phyloP scores from a whole-genome alignment of 2,888 invertebrate genomes.

The Chrysolina oricalcia region DNA sequence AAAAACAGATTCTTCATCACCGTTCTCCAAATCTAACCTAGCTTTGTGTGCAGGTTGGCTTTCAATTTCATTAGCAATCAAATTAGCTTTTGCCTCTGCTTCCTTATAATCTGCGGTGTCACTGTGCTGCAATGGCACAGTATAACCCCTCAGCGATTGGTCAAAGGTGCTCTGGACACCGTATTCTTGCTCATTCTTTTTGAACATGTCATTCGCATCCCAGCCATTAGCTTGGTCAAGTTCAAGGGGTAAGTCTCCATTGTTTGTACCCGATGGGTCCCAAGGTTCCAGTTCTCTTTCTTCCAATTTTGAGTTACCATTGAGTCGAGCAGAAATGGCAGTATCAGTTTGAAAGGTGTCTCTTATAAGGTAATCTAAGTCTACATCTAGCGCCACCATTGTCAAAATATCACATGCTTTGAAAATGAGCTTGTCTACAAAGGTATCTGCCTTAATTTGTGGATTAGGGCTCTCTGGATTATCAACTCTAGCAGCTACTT shows the following conservation, averaged over 20 bases:
- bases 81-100: slow-evolving; percentile 89
- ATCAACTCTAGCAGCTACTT: slow-evolving; percentile 89
- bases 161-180: slow-evolving; percentile 93
- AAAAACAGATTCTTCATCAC: slow-evolving; percentile 90
- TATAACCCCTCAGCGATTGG: slow-evolving; percentile 93
- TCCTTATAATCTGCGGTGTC: slow-evolving; percentile 90
- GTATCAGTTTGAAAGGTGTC: slow-evolving; percentile 93
- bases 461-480: slow-evolving; percentile 74
- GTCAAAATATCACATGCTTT: slow-evolving; percentile 88
- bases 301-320: slow-evolving; percentile 70
- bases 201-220: slow-evolving; percentile 98
- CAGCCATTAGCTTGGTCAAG: slow-evolving; percentile 93
- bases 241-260: slow-evolving; percentile 78
- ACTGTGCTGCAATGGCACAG: slow-evolving; percentile 87
- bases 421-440: slow-evolving; percentile 88
- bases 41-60: slow-evolving; percentile 86
- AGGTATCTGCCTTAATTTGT: slow-evolving; percentile 79
- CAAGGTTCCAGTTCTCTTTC: slow-evolving; percentile 93
- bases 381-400: slow-evolving; percentile 88
- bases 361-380: slow-evolving; percentile 90
- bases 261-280: slow-evolving; percentile 79
- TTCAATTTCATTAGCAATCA: slow-evolving; percentile 95
- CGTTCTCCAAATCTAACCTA: slow-evolving; percentile 90
- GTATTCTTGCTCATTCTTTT: slow-evolving; percentile 92
- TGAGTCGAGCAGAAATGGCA: slow-evolving; percentile 86